Evolutionary conservation across 2,888 invertebrate species (phyloP), one percentile per base, ranked within the genome.

Genomic region (Dascillus cervinus): DNA sequence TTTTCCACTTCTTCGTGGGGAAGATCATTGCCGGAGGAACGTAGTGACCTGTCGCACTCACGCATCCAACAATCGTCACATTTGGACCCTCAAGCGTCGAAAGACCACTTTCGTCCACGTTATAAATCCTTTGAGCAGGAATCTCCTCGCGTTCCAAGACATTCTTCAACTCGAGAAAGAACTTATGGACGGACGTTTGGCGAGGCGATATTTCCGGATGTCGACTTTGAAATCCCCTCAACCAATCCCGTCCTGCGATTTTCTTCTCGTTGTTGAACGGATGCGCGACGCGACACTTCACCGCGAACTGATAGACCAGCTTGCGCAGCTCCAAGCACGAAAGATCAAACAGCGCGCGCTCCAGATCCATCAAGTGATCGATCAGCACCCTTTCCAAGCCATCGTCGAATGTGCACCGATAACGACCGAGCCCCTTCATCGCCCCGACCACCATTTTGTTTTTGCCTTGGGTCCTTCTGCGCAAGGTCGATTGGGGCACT

Each of bases 31-130:
- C 44, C 4, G 62, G 62, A 11, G 58, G 57, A 22, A 60, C 23
- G 12, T 37, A 41, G 19, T 20, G 19, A 9, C 22, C 58, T 34
- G n/a, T 30, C 1, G 57, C 53, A 38, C 44, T 49, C 21, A 56
- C 50, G 15, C 52, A 51, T 30, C 49, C 43, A 15, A 50, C 49
- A 4, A 55, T 57, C 53, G 31, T 25, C 10, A 24, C 53, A 43
- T 49, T 62, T 56, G 57, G 53, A 32, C 44, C 55, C 26, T 61
- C 60, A 1, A 65, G 61, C 3, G 60, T 64, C 13, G 60, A 56
- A 3, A 61, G 35, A 1, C 50, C 56, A n/a, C 57, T 55, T 47
- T 65, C 60, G 42, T 63, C 60, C 14, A 54, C 10, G 26, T 31
- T 27, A 30, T 50, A 62, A 13, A 63, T 56, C 13, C 46, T 35